These are phyloP conservation scores for Silurus aristotelis DNA, from an alignment of 2,797 vertebrate species.

Conservation along the genomic window DNA sequence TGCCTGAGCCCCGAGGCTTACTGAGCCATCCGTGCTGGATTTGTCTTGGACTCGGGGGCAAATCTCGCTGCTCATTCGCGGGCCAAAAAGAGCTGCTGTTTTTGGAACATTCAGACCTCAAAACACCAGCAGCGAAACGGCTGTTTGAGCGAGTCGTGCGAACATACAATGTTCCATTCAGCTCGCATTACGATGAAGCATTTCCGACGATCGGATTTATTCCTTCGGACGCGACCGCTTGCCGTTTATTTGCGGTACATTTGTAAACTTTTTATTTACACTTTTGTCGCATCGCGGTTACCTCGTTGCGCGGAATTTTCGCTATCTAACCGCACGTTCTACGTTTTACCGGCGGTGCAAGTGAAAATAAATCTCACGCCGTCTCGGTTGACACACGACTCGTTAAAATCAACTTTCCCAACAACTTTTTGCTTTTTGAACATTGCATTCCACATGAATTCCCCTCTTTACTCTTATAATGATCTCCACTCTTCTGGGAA, in stretches of 20 bases:
- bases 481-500: too few species aligned
- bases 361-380: background rate
- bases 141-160: constrained; percentile 48
- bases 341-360: background rate
- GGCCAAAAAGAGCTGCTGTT: constrained; percentile 43
- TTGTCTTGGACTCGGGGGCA: constrained; percentile 46
- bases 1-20: constrained; percentile 26
- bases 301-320: background rate
- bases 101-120: constrained; percentile 53
- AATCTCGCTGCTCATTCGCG: constrained; percentile 38
- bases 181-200: constrained; percentile 28
- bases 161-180: constrained; percentile 48
- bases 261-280: too few species aligned
- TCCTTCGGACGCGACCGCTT: constrained; percentile 36
- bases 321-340: background rate
- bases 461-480: too few species aligned
- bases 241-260: constrained; percentile 8
- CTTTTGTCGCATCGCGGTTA: too few species aligned
- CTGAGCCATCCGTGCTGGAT: constrained; percentile 27
- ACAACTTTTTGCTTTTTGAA: too few species aligned
- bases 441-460: too few species aligned
- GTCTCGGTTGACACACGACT: background rate
- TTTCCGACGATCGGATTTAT: constrained; percentile 31
- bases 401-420: background rate
- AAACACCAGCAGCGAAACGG: constrained; percentile 46